Percentiles rank a stretch among this genome's conserved stretches.
phyloP scores from a whole-genome alignment of 1,140 invertebrate species.

The Dinothrombium tinctorium region DNA sequence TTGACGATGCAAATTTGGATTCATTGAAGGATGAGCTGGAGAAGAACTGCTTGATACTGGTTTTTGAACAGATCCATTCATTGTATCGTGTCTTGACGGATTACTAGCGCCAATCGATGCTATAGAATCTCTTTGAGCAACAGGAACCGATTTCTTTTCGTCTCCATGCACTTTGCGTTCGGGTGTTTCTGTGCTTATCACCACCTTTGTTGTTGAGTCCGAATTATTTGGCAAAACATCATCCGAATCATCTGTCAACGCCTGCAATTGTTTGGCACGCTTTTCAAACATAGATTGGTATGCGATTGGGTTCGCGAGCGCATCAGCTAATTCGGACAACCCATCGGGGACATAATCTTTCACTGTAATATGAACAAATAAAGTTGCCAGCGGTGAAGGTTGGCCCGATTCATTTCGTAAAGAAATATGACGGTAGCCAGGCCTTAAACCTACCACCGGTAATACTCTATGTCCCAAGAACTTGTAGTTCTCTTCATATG shows the following conservation, averaged over 20 bases:
- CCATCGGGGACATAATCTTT: conserved; percentile 94
- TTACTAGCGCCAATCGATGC: neutral
- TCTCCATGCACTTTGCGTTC: neutral
- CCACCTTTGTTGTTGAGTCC: neutral
- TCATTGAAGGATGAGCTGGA: conserved; percentile 2
- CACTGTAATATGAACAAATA: conserved; percentile 77
- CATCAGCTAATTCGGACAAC: conserved; percentile 77
- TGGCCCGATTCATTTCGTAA: conserved; percentile 64
- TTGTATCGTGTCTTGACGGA: conserved; percentile 1
- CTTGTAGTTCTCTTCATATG: conserved; percentile 80
- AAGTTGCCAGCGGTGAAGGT: conserved; percentile 56
- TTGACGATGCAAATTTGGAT: conserved; percentile 7
- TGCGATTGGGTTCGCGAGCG: conserved; percentile 87
- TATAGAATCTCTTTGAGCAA: neutral
- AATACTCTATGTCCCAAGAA: conserved; percentile 86
- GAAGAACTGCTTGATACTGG: conserved; percentile 3
- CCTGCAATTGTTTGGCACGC: conserved; percentile 61
- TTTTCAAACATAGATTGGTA: conserved; percentile 85
- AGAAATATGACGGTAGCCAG: conserved; percentile 44
- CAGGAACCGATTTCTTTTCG: neutral
- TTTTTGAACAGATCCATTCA: conserved; percentile 13
- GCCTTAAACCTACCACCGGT: conserved; percentile 81
- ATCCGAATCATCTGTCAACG: conserved; percentile 26
- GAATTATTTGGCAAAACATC: neutral
- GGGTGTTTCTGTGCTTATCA: neutral